Conservation (phyloP, 2,113 vertebrate species). For the Chlamydotis undulata region DNA sequence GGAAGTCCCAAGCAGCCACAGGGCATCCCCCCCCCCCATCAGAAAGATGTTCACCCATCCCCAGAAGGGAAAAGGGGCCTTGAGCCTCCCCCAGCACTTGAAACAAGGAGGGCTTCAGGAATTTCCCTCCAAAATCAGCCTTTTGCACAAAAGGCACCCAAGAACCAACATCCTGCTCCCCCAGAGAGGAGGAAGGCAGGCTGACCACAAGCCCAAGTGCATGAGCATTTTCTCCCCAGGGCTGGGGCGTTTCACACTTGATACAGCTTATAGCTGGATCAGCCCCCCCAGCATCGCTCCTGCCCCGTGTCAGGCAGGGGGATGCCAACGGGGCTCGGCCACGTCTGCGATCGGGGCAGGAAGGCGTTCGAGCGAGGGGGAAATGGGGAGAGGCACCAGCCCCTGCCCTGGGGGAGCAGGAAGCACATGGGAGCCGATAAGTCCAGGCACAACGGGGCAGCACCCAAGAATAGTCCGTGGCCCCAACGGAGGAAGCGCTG, state of each 20-base stretch:
- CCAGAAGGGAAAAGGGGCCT: neutral
- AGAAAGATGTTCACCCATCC: neutral
- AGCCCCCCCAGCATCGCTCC: neutral
- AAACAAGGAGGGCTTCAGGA: neutral
- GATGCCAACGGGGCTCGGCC: rapidly evolving
- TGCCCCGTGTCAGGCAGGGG: neutral
- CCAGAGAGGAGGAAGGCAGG: neutral
- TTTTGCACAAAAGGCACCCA: rapidly evolving
- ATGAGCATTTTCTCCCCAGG: neutral
- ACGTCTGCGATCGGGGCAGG: neutral
- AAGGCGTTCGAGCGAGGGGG: rapidly evolving
- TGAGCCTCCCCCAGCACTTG: neutral
- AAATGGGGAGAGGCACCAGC: neutral
- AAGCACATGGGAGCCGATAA: slow-evolving; percentile 45
- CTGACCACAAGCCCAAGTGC: neutral
- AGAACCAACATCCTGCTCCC: neutral
- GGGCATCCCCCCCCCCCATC: neutral
- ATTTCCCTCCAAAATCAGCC: neutral
- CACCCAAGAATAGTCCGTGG: neutral
- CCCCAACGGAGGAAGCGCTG: neutral
- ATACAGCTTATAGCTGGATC: neutral
- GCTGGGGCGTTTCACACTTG: rapidly evolving
- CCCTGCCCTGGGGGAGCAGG: neutral
- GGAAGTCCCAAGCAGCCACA: neutral
- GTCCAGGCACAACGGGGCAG: neutral